A percentile compares a stretch with the other conserved stretches of the same genome.
Conservation (phyloP, 2,113 vertebrate species). For the Corythornis vintsioides region DNA sequence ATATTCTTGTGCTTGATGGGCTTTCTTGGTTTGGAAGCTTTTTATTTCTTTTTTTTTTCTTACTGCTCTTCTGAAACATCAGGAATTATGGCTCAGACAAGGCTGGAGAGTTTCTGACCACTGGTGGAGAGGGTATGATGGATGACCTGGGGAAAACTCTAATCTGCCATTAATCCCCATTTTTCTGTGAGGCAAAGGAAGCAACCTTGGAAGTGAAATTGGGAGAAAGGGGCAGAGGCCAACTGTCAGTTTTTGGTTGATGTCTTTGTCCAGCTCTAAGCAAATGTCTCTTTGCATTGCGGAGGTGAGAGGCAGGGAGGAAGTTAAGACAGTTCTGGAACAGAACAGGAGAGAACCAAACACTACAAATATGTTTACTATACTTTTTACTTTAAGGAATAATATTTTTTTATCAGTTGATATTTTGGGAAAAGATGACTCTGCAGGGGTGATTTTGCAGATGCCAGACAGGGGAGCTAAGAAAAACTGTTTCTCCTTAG, state of each 20-base stretch:
- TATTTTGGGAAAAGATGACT: neutral
- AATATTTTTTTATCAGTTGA: neutral
- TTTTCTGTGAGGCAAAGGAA: neutral
- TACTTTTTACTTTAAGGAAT: neutral
- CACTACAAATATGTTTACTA: neutral
- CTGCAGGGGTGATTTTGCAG: neutral
- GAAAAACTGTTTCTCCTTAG: slow-evolving; percentile 54
- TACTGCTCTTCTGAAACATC: neutral
- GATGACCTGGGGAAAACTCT: neutral
- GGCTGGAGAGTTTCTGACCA: neutral
- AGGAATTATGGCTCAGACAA: neutral
- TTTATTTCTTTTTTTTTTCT: neutral
- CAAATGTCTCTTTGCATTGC: neutral
- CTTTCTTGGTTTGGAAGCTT: neutral
- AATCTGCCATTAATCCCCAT: neutral
- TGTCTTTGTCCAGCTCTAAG: neutral
- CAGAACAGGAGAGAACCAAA: neutral
- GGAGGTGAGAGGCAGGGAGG: neutral
- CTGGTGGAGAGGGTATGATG: neutral
- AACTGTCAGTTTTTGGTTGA: neutral
- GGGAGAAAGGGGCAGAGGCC: neutral
- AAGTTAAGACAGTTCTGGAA: neutral
- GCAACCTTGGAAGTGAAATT: neutral
- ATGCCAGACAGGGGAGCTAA: neutral
- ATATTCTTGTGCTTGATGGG: neutral